Conservation (phyloP, 2,797 vertebrate genomes). For the Hypotaenidia philippensis region DNA sequence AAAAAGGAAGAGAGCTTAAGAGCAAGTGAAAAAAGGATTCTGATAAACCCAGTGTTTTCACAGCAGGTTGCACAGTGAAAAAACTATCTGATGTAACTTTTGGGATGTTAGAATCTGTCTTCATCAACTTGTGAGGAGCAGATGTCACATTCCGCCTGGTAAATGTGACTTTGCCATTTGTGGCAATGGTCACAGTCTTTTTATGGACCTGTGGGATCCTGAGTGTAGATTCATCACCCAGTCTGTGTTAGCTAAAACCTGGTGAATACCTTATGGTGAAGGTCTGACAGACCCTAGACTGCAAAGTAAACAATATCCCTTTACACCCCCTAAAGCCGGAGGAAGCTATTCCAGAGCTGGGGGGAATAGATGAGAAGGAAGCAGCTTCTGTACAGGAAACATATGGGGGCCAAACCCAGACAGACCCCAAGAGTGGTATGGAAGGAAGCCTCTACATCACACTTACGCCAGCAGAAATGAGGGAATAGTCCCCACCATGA, state of each 20-base stretch:
- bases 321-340: not conserved
- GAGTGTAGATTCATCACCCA: not conserved
- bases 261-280: not conserved
- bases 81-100: not conserved
- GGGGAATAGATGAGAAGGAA: not conserved
- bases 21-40: not conserved
- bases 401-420: not conserved
- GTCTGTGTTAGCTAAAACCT: not conserved
- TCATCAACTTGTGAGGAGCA: not conserved
- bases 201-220: not conserved
- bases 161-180: not conserved
- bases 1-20: not conserved
- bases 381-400: not conserved
- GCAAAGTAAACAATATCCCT: not conserved
- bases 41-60: not conserved
- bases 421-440: not conserved
- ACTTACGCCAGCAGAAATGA: not conserved
- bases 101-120: not conserved
- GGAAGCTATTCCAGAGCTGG: not conserved
- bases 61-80: not conserved
- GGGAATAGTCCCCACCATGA: not conserved
- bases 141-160: not conserved
- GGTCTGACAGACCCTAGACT: not conserved
- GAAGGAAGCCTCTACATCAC: not conserved
- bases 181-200: not conserved